phyloP scores from a whole-genome alignment of 53 echinoderm and acorn worm species.

The Stichopus horrens region DNA sequence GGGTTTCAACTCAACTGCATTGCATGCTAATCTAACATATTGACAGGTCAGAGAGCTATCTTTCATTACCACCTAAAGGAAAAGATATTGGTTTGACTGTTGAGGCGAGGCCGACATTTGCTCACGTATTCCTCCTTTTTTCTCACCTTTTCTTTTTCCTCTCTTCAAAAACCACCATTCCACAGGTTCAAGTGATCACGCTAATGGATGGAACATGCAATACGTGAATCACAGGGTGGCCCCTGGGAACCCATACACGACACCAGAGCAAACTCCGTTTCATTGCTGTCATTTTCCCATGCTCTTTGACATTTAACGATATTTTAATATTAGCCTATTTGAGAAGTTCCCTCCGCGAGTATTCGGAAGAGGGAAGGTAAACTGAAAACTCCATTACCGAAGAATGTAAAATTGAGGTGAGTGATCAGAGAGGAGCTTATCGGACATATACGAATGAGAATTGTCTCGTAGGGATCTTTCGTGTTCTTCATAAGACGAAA shows the following conservation, averaged over 20 bases:
- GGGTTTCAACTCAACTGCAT: no score
- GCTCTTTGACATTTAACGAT: constrained; percentile 26
- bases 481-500: no score
- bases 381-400: no score
- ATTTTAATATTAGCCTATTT: constrained; percentile 16
- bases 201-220: constrained; percentile 10
- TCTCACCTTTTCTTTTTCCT: neutral
- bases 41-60: neutral
- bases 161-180: neutral
- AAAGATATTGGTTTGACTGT: neutral
- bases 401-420: no score
- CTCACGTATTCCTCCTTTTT: neutral
- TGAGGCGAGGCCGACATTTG: neutral
- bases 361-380: neutral
- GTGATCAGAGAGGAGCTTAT: no score
- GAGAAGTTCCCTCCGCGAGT: neutral
- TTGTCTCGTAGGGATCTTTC: no score
- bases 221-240: constrained; percentile 19
- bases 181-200: neutral
- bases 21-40: neutral
- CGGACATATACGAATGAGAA: no score
- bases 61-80: neutral
- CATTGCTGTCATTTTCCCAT: constrained; percentile 30
- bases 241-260: constrained; percentile 5
- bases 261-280: constrained; percentile 12